Conservation (phyloP, 1,140 invertebrate species). For the Acarapis woodi region DNA sequence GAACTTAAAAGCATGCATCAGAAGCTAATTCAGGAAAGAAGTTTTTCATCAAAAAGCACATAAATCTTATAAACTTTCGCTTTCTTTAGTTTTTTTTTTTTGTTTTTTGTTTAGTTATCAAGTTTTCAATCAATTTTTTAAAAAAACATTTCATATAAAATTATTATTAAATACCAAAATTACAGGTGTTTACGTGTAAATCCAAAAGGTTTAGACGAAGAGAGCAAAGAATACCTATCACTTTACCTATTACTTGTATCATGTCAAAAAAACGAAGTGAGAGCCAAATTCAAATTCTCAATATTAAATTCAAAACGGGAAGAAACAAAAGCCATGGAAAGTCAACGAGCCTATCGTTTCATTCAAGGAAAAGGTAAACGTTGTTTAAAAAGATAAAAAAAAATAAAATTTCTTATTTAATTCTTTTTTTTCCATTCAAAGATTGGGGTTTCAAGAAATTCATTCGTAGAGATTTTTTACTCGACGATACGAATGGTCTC, state of each 20-base stretch:
- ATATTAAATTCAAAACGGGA: constrained; percentile 98
- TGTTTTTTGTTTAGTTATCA: constrained; percentile 10
- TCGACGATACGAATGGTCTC: constrained; percentile 91
- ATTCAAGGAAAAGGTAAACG: constrained; percentile 99
- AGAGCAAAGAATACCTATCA: constrained; percentile 97
- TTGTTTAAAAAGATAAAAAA: no score
- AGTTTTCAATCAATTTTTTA: not conserved
- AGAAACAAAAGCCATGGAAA: constrained; percentile 96
- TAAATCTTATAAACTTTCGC: no score
- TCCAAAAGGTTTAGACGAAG: constrained; percentile 95
- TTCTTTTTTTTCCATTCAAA: no score
- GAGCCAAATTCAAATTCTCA: constrained; percentile 99
- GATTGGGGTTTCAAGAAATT: constrained; percentile 99
- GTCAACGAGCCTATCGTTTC: constrained; percentile 79
- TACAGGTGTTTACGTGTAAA: constrained; percentile 85
- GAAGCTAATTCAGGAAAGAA: no score
- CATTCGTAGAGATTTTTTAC: constrained; percentile 80
- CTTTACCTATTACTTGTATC: constrained; percentile 91
- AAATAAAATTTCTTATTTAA: no score
- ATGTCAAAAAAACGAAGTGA: constrained; percentile 96
- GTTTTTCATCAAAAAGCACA: no score
- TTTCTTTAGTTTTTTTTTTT: not conserved
- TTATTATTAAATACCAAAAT: no score
- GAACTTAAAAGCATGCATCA: no score
- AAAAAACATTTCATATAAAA: no score